A percentile compares a stretch with the other conserved stretches of the same genome.
These are phyloP conservation scores for Neomonachus schauinslandi DNA, from an alignment of 2,113 vertebrate species.

Conservation along the genomic window DNA sequence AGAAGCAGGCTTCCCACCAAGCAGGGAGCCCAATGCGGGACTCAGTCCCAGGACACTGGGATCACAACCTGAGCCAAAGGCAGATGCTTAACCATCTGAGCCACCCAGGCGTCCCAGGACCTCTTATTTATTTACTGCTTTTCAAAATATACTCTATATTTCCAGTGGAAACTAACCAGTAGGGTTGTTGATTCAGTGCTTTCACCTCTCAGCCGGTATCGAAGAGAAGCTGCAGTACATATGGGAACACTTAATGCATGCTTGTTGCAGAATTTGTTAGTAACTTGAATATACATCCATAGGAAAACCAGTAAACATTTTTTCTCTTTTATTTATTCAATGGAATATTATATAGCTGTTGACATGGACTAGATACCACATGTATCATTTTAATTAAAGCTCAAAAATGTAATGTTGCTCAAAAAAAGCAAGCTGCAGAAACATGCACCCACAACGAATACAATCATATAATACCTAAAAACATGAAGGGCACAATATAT, in stretches of 20 bases:
- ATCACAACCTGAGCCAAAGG: not conserved
- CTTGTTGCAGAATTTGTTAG: not conserved
- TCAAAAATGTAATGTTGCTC: not conserved
- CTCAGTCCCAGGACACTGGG: too few species aligned
- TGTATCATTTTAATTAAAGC: not conserved
- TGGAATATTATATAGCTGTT: not conserved
- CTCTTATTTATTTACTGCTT: not conserved
- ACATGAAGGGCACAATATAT: not conserved
- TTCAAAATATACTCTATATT: not conserved
- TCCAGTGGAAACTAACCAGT: not conserved
- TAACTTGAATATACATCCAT: not conserved
- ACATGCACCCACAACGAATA: not conserved
- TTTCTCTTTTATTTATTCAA: not conserved
- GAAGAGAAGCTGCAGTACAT: not conserved
- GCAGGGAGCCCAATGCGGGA: too few species aligned
- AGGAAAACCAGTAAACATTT: not conserved
- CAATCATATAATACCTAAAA: not conserved
- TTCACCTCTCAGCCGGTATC: not conserved
- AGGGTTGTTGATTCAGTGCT: not conserved
- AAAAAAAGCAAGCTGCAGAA: not conserved
- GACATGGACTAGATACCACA: not conserved
- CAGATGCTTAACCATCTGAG: not conserved
- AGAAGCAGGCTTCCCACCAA: not conserved
- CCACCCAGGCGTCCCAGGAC: not conserved
- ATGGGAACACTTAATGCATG: not conserved